phyloP scores from a whole-genome alignment of 2,113 vertebrate genomes.

The Gambusia holbrooki region DNA sequence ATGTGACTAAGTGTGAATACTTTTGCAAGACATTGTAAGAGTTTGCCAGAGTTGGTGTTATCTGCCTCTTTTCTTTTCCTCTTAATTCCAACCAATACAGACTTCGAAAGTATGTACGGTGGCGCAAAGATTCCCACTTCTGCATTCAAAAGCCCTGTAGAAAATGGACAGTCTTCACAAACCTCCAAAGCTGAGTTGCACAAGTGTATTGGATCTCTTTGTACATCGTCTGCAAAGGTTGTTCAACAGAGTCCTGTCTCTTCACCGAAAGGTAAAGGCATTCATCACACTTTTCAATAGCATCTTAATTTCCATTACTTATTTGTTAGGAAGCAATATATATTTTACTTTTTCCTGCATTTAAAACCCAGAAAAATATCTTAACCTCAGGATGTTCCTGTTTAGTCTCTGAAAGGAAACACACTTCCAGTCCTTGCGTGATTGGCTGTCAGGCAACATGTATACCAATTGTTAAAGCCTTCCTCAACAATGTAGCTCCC shows the following conservation, averaged over 20 bases:
- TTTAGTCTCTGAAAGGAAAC: conserved; percentile 45
- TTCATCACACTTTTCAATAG: not conserved
- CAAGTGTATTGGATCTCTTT: conserved; percentile 18
- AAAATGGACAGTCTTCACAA: conserved; percentile 34
- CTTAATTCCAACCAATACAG: conserved; percentile 42
- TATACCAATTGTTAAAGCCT: not conserved
- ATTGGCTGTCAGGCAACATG: conserved; percentile 22
- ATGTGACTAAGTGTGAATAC: not conserved
- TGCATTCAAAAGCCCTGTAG: conserved; percentile 24
- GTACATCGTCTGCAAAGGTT: conserved; percentile 20
- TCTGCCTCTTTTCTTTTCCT: conserved; percentile 23
- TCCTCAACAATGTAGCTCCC: conserved; percentile 7
- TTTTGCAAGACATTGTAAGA: not conserved
- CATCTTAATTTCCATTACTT: accelerated
- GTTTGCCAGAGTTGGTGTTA: conserved; percentile 3
- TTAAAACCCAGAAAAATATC: not conserved
- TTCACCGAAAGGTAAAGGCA: conserved; percentile 54
- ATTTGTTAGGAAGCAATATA: not conserved
- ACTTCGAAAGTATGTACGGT: conserved; percentile 68
- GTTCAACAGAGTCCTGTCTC: conserved; percentile 41
- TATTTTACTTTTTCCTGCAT: not conserved
- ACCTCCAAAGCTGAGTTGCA: conserved; percentile 18
- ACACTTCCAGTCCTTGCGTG: conserved; percentile 31
- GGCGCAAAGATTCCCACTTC: conserved; percentile 18
- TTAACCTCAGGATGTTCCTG: conserved; percentile 20